Evolutionary conservation across 1,140 invertebrate species (phyloP), one percentile per base, ranked within the genome.

Genomic region (Achroia grisella): DNA sequence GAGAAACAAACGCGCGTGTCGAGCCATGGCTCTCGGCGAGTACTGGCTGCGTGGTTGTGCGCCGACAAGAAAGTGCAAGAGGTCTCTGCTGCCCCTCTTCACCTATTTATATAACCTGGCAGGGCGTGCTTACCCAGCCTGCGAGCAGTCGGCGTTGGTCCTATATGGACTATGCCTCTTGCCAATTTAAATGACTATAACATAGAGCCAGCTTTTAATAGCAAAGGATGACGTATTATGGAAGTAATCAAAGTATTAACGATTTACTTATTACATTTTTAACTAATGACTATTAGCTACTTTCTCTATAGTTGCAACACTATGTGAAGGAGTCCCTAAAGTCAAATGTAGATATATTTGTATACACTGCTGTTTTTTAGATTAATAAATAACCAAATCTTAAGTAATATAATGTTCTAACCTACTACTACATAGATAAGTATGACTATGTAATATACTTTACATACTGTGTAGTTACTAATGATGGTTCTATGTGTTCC

Each of bases 51-150:
- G 67, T 61, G 62, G 64, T 65, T 66, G 75, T 56, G 72, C 72
- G 70, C 72, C 62, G 40, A 70, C 70, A 80, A 72, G 72, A 80
- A 84, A 84, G 77, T 84, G 77, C 80, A 84, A 80, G 76, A 81
- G 72, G 70, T 80, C 58, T 66, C 59, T 66, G 59, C 52, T 77
- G 76, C 80, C 80, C 80, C 80, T 84, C 80, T 84, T 81, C 74
- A 77, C 69, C 75, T 84, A 82, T 82, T 84, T 84, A 84, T 84
- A 84, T 84, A 84, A 84, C 67, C 74, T 63, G 64, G 53, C 72
- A 65, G 60, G 53, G 59, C 51, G 53, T 49, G 56, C 47, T 66
- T 61, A 66, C 39, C 60, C 62, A 62, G 56, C 65, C 47, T 53
- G 14, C 8, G 35, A 67, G 56, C 65, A 65, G 61, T 62, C 68